Conservation (phyloP, 2,888 invertebrate species). For the Amorpha juglandis region DNA sequence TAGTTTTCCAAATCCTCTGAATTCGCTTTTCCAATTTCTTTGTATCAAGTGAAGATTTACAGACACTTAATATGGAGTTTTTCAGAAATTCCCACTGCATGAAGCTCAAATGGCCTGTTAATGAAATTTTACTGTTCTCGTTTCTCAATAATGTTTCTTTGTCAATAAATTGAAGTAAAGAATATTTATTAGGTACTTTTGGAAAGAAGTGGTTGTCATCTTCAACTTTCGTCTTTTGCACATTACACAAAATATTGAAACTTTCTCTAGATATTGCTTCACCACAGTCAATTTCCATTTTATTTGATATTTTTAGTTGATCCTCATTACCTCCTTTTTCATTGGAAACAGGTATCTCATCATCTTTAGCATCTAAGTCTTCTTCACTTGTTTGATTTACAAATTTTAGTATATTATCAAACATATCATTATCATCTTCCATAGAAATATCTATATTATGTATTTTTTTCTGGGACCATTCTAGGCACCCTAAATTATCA, state of each 20-base stretch:
- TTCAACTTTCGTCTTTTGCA: constrained; percentile 34
- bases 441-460: constrained; percentile 48
- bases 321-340: constrained; percentile 30
- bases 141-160: constrained; percentile 67
- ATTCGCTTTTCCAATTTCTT: constrained; percentile 70
- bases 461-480: constrained; percentile 63
- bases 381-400: constrained; percentile 60
- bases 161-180: constrained; percentile 61
- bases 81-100: constrained; percentile 83
- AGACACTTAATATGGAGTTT: constrained; percentile 60
- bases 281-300: constrained; percentile 50
- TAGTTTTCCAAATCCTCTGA: constrained; percentile 72
- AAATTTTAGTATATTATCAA: constrained; percentile 67
- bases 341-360: constrained; percentile 20
- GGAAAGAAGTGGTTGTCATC: constrained; percentile 50
- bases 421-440: constrained; percentile 53
- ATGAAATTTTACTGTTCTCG: constrained; percentile 53
- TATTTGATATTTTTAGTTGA: constrained; percentile 27
- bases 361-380: constrained; percentile 34
- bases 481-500: constrained; percentile 66
- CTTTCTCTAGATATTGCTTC: constrained; percentile 56
- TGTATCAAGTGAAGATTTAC: constrained; percentile 50
- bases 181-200: constrained; percentile 54
- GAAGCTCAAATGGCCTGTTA: constrained; percentile 75
- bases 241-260: constrained; percentile 45